Conservation (phyloP, 2,113 vertebrate genomes). For the Cettia cetti region DNA sequence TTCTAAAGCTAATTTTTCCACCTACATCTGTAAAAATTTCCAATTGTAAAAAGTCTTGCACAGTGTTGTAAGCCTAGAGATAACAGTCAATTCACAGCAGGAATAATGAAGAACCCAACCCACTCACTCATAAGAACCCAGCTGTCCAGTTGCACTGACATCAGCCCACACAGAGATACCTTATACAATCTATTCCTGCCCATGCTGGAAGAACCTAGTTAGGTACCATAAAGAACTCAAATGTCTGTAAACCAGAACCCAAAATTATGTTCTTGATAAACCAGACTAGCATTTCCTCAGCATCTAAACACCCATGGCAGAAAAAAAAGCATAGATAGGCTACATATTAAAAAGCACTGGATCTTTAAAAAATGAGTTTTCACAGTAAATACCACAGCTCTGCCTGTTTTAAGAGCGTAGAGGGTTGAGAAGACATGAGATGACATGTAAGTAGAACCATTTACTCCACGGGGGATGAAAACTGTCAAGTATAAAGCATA, state of each 20-base stretch:
- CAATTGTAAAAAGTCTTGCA: background rate
- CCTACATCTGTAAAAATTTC: background rate
- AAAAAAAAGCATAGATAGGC: background rate
- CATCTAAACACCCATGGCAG: background rate
- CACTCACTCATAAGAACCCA: background rate
- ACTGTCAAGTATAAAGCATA: background rate
- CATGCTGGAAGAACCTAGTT: background rate
- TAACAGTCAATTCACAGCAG: background rate
- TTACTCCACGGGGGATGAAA: background rate
- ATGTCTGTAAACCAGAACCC: background rate
- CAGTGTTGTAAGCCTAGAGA: background rate
- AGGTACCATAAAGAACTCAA: background rate
- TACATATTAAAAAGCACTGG: background rate
- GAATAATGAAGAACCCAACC: background rate
- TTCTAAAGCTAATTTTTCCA: background rate
- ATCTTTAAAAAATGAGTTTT: background rate
- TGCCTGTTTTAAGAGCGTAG: background rate
- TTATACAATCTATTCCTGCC: background rate
- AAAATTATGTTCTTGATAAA: background rate
- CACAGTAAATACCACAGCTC: background rate
- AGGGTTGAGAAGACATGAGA: rapidly evolving
- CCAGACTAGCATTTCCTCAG: background rate
- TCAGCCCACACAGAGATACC: background rate
- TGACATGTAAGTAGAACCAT: background rate
- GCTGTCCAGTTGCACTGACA: background rate